Evolutionary conservation across 2,888 invertebrate genomes (phyloP).

Genomic region (Luperina testacea): DNA sequence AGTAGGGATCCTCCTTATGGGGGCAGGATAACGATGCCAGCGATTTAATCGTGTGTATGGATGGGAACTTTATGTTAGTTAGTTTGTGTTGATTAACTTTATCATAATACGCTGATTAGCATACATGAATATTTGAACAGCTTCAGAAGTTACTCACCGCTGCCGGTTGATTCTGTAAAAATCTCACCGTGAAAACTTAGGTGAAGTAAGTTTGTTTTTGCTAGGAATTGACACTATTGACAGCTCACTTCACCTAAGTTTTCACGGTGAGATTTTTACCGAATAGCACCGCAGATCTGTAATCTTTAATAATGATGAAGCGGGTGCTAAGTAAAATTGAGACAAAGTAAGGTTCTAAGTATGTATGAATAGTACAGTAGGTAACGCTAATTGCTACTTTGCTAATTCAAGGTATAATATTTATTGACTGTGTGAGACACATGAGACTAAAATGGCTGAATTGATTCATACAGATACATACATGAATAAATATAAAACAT

Average conservation of each 20-base stretch:
- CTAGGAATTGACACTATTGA: too few species aligned
- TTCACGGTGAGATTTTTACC: too few species aligned
- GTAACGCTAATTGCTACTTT: not conserved
- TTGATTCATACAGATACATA: not conserved
- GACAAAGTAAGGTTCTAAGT: not conserved
- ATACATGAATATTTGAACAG: conserved; percentile 28
- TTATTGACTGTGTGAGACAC: not conserved
- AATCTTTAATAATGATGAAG: not conserved
- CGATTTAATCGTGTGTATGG: conserved; percentile 44
- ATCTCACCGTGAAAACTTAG: too few species aligned
- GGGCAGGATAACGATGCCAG: conserved; percentile 39
- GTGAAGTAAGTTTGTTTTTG: too few species aligned
- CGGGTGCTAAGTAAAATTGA: not conserved
- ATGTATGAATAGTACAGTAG: not conserved
- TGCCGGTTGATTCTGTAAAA: too few species aligned
- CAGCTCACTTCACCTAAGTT: too few species aligned
- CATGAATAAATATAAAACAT: not conserved
- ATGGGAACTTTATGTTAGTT: conserved; percentile 18
- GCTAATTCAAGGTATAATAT: not conserved
- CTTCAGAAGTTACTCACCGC: not conserved
- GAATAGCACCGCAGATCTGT: not conserved
- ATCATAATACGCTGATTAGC: conserved; percentile 11
- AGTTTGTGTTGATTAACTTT: conserved; percentile 14
- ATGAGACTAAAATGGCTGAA: not conserved
- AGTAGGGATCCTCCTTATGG: conserved; percentile 50